Percentiles rank a stretch among this genome's conserved stretches.
Conservation (phyloP, 92 coral and sea anemone species). For the Zoanthus sansibaricus region DNA sequence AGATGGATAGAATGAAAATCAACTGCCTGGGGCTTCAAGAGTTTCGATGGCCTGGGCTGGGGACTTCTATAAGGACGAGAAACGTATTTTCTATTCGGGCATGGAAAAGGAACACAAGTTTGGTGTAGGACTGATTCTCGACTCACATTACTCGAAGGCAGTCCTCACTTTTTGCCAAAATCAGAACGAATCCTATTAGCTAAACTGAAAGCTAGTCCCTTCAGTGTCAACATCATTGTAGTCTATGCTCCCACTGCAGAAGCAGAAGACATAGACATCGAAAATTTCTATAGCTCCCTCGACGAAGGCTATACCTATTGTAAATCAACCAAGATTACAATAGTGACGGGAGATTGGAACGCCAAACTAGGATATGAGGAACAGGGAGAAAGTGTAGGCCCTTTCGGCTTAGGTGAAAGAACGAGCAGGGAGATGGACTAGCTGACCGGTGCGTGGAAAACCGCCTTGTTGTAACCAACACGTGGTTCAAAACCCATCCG, state of each 20-base stretch:
- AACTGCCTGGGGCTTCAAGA: constrained; percentile 10
- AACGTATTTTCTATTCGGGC: background rate
- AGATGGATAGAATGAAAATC: background rate
- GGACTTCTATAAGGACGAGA: background rate
- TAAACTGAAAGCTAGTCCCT: background rate
- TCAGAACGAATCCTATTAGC: background rate
- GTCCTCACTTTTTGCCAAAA: constrained; percentile 3
- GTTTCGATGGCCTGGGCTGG: background rate
- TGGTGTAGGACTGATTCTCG: background rate
- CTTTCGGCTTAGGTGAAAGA: constrained; percentile 1
- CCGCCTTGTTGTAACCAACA: background rate
- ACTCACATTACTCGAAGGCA: background rate
- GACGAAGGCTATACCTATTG: constrained; percentile 7
- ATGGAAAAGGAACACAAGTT: background rate
- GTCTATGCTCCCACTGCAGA: constrained; percentile 13
- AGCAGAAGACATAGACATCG: constrained; percentile 8
- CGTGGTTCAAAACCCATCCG: constrained; percentile 1
- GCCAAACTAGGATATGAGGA: background rate
- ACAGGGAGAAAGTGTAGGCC: constrained; percentile 10
- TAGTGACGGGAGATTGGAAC: constrained; percentile 12
- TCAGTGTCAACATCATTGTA: constrained; percentile 9
- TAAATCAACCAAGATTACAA: constrained; percentile 3
- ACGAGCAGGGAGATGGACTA: background rate
- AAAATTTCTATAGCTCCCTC: background rate
- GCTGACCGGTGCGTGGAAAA: constrained; percentile 4